Base-by-base conservation (phyloP, 1,140 invertebrate species). In the Drosophila subpulchrella region DNA sequence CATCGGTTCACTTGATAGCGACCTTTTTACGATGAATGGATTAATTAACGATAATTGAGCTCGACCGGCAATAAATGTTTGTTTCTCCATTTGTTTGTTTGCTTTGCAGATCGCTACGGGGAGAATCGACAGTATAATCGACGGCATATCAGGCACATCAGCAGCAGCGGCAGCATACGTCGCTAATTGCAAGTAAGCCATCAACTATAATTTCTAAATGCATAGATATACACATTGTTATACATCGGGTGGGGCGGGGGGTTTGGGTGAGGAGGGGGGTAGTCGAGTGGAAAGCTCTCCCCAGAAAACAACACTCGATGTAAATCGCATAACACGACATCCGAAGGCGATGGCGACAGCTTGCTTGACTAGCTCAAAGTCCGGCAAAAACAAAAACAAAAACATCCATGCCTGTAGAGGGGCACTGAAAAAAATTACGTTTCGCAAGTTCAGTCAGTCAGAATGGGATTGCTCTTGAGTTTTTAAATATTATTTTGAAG, bases 291-390 rank as follows among this genome's bases (percentile, higher is more conserved):
- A 70, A 70, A 70, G 38, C 63, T 68, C 66, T 68, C 62, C 66
- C 66, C 17, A 51, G 34, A 39, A 13, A 80, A 32, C 41, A 67
- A 39, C 47, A 51, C 61, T 75, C 80, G 60, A 86, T 85, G 82
- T 81, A 81, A 85, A 85, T 85, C 78, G 77, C 77, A 86, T 68
- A 86, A 73, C 82, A 83, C 83, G 83, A 86, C 75, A 85, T 60
- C 77, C 72, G 34, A 73, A 81, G 74, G 67, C 74, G 57, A 81
- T 86, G 79, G 84, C 84, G 84, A 83, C 72, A 84, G 83, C 79
- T 67, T 78, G 82, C 82, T 86, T 81, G 82, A 86, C 82, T 86
- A 81, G 82, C 83, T 80, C 80, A 89, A 83, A 89, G 79, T 88
- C 84, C 84, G 61, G 62, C 74, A 65, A 42, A 57, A 20, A 2